Evolutionary conservation across 2,797 vertebrate species (phyloP), one percentile per base, ranked within the genome.

Genomic region (Sandelia bainsii): DNA sequence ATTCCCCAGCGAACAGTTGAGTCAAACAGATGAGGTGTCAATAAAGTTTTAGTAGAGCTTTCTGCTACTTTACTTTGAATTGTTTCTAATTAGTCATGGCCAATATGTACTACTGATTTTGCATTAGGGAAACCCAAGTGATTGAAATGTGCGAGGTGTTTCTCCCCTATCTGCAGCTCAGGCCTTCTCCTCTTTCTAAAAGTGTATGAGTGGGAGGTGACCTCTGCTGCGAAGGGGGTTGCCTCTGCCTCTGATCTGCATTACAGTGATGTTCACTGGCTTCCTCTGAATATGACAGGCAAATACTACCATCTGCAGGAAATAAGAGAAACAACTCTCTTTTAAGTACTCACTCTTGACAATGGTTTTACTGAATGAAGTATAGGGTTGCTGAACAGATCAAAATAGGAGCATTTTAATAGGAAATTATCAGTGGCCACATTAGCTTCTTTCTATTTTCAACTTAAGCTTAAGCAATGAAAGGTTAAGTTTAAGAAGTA

Each of bases 61-160:
- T 62, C 3, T 17, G 0, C n/a, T 48, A n/a, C 6, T 5, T 40
- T 29, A 29, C 27, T 19, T 71, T 45, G 58, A 5, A 48, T 16
- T 34, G 44, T 42, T 66, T n/a, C n/a, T 25, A 19, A 58, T 58
- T 74, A 56, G 61, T 81, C 77, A 67, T 25, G 29, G 20, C 42
- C 32, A 16, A 7, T 56, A 68, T 66, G 66, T 64, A 23, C 54
- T 53, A 51, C 52, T 60, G 58, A 17, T 56, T 62, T 62, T 82
- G 58, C 71, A 72, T 79, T 51, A 86, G 81, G 81, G 77, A 82
- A 82, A 81, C 73, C 59, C 67, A 27, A n/a, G 62, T 23, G 37
- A 16, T 42, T 27, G 11, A 62, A 64, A 49, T 63, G 29, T 65
- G 29, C 59, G 39, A 68, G n/a, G n/a, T 40, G 48, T 51, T 63